These are phyloP conservation scores for Alfaro cultratus DNA, from an alignment of 2,797 vertebrate genomes.

Conservation along the genomic window DNA sequence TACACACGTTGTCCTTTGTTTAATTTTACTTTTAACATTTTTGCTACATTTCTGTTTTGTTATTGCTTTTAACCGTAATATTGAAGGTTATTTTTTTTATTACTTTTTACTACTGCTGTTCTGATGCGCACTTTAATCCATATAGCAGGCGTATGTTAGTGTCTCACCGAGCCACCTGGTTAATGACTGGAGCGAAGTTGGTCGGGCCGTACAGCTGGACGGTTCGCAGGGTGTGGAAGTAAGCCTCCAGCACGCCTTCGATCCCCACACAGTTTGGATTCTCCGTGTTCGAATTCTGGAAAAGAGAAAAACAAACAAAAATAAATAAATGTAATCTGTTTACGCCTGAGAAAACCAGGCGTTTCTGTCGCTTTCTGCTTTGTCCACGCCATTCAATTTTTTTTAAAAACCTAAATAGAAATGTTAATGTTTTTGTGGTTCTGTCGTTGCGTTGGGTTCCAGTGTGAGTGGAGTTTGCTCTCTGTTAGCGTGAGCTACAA, in stretches of 20 bases:
- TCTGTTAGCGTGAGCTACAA: too few species aligned
- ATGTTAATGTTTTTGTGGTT: too few species aligned
- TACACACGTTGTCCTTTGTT: background rate
- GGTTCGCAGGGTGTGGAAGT: constrained; percentile 89
- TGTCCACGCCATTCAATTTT: too few species aligned
- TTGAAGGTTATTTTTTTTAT: background rate
- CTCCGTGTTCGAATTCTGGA: constrained; percentile 86
- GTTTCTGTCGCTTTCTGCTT: too few species aligned
- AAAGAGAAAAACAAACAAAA: constrained; percentile 15
- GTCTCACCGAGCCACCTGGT: constrained; percentile 90
- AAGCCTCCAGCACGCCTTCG: constrained; percentile 89
- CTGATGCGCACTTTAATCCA: background rate
- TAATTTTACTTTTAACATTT: background rate
- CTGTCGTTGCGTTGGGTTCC: too few species aligned
- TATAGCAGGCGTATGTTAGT: background rate
- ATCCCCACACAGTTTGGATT: constrained; percentile 89
- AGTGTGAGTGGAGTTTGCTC: too few species aligned
- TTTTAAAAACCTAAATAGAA: too few species aligned
- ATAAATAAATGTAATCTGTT: too few species aligned
- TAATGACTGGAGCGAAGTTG: constrained; percentile 91
- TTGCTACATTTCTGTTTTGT: background rate
- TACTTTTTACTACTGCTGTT: background rate
- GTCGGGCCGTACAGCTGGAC: constrained; percentile 93
- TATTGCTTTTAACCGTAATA: background rate
- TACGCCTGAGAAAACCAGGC: too few species aligned